These are phyloP conservation scores for Grapholita molesta DNA, from an alignment of 1,140 invertebrate species.

Conservation along the genomic window DNA sequence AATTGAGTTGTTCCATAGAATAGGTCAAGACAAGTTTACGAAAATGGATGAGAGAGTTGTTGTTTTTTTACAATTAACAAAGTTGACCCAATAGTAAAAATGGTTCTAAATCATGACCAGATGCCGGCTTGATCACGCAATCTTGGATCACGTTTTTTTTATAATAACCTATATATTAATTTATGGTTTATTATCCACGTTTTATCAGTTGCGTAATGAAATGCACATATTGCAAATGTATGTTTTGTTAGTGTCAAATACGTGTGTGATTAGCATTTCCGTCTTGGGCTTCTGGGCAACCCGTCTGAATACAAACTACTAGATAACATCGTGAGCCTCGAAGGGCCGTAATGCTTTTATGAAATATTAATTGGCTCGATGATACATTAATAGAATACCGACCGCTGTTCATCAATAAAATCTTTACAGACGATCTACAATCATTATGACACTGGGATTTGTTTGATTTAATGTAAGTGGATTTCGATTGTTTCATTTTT, in stretches of 20 bases:
- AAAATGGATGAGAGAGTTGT: no score
- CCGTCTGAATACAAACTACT: slow-evolving; percentile 50
- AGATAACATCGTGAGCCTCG: slow-evolving; percentile 47
- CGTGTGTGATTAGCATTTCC: slow-evolving; percentile 55
- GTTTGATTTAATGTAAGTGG: not conserved
- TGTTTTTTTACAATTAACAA: no score
- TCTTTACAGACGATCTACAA: not conserved
- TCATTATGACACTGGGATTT: not conserved
- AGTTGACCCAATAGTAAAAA: no score
- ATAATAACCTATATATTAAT: no score
- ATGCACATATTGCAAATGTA: slow-evolving; percentile 7
- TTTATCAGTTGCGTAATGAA: not conserved
- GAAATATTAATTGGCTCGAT: slow-evolving; percentile 22
- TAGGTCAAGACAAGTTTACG: no score
- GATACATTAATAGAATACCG: slow-evolving; percentile 26
- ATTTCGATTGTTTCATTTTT: not conserved
- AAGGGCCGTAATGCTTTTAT: slow-evolving; percentile 31
- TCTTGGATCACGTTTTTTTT: no score
- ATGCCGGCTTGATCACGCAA: no score
- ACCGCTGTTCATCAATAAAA: not conserved
- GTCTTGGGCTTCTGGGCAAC: slow-evolving; percentile 53
- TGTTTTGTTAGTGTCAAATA: slow-evolving; percentile 36
- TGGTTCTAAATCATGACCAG: no score
- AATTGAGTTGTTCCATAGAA: no score
- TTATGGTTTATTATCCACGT: not conserved